These are phyloP conservation scores for Euglossa dilemma DNA, from an alignment of 1,140 invertebrate genomes.

Conservation along the genomic window DNA sequence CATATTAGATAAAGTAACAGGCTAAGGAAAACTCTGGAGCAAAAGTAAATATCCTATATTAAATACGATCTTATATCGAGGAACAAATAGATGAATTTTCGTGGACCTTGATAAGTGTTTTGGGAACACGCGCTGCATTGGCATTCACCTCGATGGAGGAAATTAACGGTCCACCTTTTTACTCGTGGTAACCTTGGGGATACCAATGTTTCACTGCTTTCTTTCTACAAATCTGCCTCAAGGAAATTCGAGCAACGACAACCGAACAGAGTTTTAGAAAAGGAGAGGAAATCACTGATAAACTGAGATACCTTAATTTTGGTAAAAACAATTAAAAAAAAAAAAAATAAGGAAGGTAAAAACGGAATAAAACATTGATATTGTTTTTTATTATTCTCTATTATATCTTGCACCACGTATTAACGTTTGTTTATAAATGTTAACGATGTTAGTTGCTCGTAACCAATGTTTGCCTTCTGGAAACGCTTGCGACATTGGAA, in stretches of 20 bases:
- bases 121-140: neutral
- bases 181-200: neutral
- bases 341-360: no score
- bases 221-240: neutral
- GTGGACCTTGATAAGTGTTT: neutral
- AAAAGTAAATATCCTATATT: neutral
- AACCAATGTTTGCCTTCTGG: no score
- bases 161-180: conserved; percentile 12
- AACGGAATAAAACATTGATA: no score
- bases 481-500: conserved; percentile 9
- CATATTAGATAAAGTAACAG: neutral
- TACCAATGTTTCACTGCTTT: neutral
- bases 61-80: neutral
- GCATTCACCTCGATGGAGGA: neutral
- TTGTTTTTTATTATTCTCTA: no score
- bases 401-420: no score
- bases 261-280: neutral
- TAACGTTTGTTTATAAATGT: neutral
- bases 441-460: neutral
- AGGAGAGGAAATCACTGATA: neutral
- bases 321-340: no score
- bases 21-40: accelerated
- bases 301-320: neutral
- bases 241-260: neutral
- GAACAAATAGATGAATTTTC: neutral